Conservation (phyloP, 2,797 vertebrate genomes). For the Geotrypetes seraphini region DNA sequence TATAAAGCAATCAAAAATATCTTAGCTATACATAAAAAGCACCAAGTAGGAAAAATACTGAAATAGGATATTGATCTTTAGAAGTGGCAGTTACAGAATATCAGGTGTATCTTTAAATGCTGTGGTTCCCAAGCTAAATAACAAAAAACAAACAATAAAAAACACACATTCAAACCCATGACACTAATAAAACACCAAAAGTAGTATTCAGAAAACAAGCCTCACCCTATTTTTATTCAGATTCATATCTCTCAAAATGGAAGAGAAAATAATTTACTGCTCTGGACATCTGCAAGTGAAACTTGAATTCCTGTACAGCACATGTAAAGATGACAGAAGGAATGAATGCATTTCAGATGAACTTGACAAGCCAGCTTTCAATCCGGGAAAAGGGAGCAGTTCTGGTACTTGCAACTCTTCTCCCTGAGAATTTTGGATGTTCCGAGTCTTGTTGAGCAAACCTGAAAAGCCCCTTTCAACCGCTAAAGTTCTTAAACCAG, state of each 20-base stretch:
- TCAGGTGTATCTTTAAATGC: constrained; percentile 32
- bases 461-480: constrained; percentile 49
- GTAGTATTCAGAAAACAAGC: constrained; percentile 21
- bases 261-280: constrained; percentile 11
- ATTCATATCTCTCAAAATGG: constrained; percentile 15
- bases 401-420: constrained; percentile 39
- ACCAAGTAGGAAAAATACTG: constrained; percentile 46
- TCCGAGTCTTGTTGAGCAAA: constrained; percentile 55
- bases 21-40: constrained; percentile 50
- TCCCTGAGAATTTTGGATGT: constrained; percentile 34
- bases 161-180: constrained; percentile 20
- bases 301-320: constrained; percentile 18
- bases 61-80: constrained; percentile 42
- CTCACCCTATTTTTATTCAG: constrained; percentile 19
- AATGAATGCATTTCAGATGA: constrained; percentile 54
- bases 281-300: constrained; percentile 18
- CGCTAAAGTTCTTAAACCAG: constrained; percentile 52
- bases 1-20: constrained; percentile 38
- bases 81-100: constrained; percentile 30
- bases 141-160: constrained; percentile 26
- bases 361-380: constrained; percentile 35
- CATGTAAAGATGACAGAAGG: constrained; percentile 20
- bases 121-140: no score
- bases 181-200: constrained; percentile 8
- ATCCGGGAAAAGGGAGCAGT: constrained; percentile 34